A percentile compares a stretch with the other conserved stretches of the same genome.
These are phyloP conservation scores for Leucophenga varia DNA, from an alignment of 1,140 invertebrate species.

Conservation along the genomic window DNA sequence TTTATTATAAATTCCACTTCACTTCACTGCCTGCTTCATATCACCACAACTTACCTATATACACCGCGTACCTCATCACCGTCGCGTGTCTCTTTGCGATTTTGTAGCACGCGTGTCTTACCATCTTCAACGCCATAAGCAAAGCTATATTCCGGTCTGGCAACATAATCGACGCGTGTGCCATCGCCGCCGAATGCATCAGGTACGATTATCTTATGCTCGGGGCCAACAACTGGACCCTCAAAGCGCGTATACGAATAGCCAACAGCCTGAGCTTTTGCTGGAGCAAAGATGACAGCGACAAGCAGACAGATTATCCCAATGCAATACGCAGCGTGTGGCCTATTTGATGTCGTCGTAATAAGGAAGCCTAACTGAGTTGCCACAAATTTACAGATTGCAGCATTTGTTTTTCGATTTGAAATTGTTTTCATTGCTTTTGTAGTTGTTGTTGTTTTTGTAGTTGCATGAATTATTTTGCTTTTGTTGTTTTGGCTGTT, in stretches of 20 bases:
- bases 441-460: constrained; percentile 7
- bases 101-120: constrained; percentile 68
- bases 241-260: constrained; percentile 67
- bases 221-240: constrained; percentile 66
- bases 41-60: constrained; percentile 60
- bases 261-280: constrained; percentile 58
- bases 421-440: no score
- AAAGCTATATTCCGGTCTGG: constrained; percentile 69
- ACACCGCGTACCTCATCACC: constrained; percentile 70
- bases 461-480: neutral
- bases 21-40: neutral
- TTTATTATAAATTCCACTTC: constrained; percentile 20
- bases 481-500: neutral
- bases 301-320: constrained; percentile 15
- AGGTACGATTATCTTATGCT: constrained; percentile 59
- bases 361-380: constrained; percentile 38
- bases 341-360: constrained; percentile 20
- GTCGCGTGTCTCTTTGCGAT: constrained; percentile 67
- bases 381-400: no score
- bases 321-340: constrained; percentile 16
- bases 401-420: no score
- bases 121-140: constrained; percentile 71
- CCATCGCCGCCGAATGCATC: constrained; percentile 56
- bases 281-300: constrained; percentile 6
- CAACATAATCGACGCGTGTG: constrained; percentile 64